A percentile compares a stretch with the other conserved stretches of the same genome.
These are phyloP conservation scores for Tenualosa ilisha DNA, from an alignment of 2,797 vertebrate genomes.

Conservation along the genomic window DNA sequence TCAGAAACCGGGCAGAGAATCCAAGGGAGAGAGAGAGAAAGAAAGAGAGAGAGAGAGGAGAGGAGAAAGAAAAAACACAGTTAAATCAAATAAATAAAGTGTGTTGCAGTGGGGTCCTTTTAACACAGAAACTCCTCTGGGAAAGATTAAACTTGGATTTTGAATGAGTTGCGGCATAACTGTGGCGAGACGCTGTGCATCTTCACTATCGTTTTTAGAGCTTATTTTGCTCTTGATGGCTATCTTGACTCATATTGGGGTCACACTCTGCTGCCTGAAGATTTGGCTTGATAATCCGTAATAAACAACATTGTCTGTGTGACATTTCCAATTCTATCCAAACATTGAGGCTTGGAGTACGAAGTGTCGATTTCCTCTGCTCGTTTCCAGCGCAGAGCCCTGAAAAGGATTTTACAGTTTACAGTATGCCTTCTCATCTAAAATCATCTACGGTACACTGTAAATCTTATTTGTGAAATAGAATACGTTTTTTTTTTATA, in stretches of 20 bases:
- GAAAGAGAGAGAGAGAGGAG: not conserved
- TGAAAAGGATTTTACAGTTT: constrained; percentile 12
- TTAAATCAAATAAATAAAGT: constrained; percentile 26
- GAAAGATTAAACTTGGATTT: constrained; percentile 71
- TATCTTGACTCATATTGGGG: constrained; percentile 75
- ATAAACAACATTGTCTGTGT: constrained; percentile 75
- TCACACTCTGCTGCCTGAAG: constrained; percentile 65
- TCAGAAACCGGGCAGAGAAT: constrained; percentile 21
- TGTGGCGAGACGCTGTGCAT: constrained; percentile 54
- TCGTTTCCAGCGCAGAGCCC: constrained; percentile 37
- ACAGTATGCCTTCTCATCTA: not conserved
- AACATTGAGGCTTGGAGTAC: constrained; percentile 44
- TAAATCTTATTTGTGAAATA: constrained; percentile 12
- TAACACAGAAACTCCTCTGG: constrained; percentile 55
- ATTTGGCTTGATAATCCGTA: constrained; percentile 71
- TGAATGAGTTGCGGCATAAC: constrained; percentile 62
- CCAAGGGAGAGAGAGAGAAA: constrained; percentile 17
- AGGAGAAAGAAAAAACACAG: not conserved
- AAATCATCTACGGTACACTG: not conserved
- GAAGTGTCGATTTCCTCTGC: constrained; percentile 54
- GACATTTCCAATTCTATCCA: constrained; percentile 71
- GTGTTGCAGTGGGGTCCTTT: constrained; percentile 33
- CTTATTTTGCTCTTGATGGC: constrained; percentile 68
- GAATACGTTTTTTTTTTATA: not conserved
- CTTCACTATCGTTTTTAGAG: constrained; percentile 64